These are phyloP conservation scores for Gastracanthus pulcherrimus DNA, from an alignment of 2,888 invertebrate genomes.

Conservation along the genomic window DNA sequence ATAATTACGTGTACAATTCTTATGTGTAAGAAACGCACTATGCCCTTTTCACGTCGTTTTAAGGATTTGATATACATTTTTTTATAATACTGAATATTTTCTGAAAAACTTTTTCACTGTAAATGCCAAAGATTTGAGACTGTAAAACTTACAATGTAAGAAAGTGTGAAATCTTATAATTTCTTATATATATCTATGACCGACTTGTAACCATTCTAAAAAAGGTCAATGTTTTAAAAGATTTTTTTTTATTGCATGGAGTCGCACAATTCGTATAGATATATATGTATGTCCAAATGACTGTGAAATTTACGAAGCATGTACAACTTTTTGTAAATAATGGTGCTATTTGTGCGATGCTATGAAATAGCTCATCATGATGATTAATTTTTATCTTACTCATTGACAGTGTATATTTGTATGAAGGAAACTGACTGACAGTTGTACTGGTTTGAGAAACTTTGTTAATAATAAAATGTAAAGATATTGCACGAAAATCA, in stretches of 20 bases:
- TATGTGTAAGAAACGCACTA: no score
- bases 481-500: slow-evolving; percentile 2
- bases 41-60: not conserved
- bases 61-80: slow-evolving; percentile 24
- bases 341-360: slow-evolving; percentile 24
- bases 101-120: slow-evolving; percentile 4
- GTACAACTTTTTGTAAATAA: slow-evolving; percentile 44
- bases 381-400: not conserved
- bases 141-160: slow-evolving; percentile 26
- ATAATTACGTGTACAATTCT: no score
- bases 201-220: slow-evolving; percentile 10
- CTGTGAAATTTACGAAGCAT: slow-evolving; percentile 19
- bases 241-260: slow-evolving; percentile 35
- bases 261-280: slow-evolving; percentile 1
- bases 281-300: slow-evolving; percentile 1
- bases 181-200: slow-evolving; percentile 1
- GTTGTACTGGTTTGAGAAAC: not conserved
- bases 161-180: not conserved
- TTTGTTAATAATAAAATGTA: slow-evolving; percentile 12
- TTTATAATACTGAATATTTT: slow-evolving; percentile 19
- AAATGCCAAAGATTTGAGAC: slow-evolving; percentile 15
- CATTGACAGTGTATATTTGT: no score
- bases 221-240: not conserved
- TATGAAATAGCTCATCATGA: not conserved
- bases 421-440: not conserved